These are phyloP conservation scores for Melieria picta DNA, from an alignment of 2,888 invertebrate genomes.

Conservation along the genomic window DNA sequence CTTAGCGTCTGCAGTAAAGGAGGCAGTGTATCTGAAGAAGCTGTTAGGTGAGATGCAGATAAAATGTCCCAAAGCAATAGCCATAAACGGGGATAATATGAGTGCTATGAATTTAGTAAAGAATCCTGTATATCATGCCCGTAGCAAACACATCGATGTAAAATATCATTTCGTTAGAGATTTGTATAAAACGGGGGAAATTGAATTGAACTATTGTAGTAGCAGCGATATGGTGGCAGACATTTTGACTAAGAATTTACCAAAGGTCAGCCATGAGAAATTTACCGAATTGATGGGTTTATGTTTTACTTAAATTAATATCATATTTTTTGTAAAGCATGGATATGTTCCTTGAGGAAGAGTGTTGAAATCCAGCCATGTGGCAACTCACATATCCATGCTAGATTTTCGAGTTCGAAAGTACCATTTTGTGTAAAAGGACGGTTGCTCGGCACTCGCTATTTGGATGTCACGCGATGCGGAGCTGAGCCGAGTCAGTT, in stretches of 20 bases:
- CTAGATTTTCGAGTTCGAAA: too few relatives aligned
- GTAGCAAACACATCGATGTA: slow-evolving; percentile 42
- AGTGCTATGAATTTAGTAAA: slow-evolving; percentile 33
- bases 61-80: slow-evolving; percentile 16
- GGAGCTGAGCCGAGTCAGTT: too few relatives aligned
- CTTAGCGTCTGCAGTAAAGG: slow-evolving; percentile 34
- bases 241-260: slow-evolving; percentile 7
- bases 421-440: too few relatives aligned
- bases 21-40: slow-evolving; percentile 35
- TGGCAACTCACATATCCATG: too few relatives aligned
- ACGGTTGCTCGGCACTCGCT: too few relatives aligned
- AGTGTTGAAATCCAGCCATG: too few relatives aligned
- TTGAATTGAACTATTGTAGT: slow-evolving; percentile 11
- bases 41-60: slow-evolving; percentile 21
- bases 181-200: slow-evolving; percentile 1
- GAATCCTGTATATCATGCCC: too few relatives aligned
- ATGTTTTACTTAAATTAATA: too few relatives aligned
- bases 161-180: slow-evolving; percentile 26
- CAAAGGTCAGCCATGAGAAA: not conserved
- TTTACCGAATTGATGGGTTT: too few relatives aligned
- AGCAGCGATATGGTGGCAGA: slow-evolving; percentile 11
- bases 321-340: too few relatives aligned
- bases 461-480: too few relatives aligned
- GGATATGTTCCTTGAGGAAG: too few relatives aligned
- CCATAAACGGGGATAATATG: slow-evolving; percentile 24